Conservation (phyloP, 1,140 invertebrate genomes). For the Reticulitermes speratus region DNA sequence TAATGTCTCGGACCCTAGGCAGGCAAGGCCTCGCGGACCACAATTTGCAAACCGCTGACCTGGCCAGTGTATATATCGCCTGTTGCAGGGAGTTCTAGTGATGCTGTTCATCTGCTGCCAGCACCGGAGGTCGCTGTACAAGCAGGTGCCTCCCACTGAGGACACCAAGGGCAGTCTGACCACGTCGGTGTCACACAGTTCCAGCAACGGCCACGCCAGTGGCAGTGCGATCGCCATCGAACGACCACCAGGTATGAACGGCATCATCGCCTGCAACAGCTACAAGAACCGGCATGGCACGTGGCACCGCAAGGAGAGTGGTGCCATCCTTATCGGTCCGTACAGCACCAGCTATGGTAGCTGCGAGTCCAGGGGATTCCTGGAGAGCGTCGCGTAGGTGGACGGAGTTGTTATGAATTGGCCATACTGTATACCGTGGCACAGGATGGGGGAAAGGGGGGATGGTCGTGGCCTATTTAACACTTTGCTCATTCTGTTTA, state of each 20-base stretch:
- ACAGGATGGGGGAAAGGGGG: not conserved
- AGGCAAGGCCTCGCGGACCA: no score
- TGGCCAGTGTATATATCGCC: not conserved
- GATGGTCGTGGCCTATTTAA: no score
- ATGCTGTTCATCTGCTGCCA: not conserved
- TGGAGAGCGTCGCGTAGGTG: conserved; percentile 22
- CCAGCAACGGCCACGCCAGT: not conserved
- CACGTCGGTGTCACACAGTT: not conserved
- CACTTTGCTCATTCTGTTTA: no score
- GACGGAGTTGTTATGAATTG: no score
- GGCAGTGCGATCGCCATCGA: conserved; percentile 56
- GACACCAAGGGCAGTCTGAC: not conserved
- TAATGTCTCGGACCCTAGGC: no score
- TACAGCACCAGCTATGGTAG: conserved; percentile 58
- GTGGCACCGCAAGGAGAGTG: conserved; percentile 52
- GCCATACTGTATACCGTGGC: no score
- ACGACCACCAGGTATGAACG: conserved; percentile 66
- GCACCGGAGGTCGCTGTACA: conserved; percentile 6
- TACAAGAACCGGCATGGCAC: conserved; percentile 69
- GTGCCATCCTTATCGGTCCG: conserved; percentile 43
- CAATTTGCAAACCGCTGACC: no score
- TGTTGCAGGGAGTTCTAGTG: conserved; percentile 21
- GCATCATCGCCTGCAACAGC: conserved; percentile 70
- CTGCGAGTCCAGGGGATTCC: conserved; percentile 46
- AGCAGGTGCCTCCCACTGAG: not conserved